phyloP scores from a whole-genome alignment of 2,113 vertebrate species.

The Chlamydotis undulata region DNA sequence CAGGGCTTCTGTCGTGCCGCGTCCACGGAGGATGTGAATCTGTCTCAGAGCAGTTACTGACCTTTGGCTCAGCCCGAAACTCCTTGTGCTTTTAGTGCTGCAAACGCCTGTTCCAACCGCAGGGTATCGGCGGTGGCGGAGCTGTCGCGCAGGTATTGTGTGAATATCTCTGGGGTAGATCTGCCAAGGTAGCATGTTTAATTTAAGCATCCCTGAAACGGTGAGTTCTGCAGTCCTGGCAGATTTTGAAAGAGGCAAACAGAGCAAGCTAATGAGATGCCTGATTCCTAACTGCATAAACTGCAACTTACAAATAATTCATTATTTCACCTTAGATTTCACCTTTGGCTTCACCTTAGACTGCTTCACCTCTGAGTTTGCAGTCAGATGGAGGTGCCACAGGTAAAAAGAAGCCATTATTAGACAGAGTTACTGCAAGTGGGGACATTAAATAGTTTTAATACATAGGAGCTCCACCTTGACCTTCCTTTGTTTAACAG shows the following conservation, averaged over 20 bases:
- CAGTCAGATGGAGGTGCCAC: not conserved
- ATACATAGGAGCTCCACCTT: not conserved
- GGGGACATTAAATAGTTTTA: not conserved
- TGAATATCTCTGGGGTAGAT: not conserved
- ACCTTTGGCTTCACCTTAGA: not conserved
- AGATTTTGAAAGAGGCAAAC: not conserved
- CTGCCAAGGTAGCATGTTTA: not conserved
- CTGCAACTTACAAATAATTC: not conserved
- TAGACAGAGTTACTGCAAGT: not conserved
- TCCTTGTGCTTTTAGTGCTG: not conserved
- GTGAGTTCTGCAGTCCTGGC: not conserved
- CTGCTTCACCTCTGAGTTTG: not conserved
- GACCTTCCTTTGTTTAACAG: not conserved
- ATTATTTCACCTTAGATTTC: not conserved
- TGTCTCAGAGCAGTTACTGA: not conserved
- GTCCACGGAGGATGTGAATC: not conserved
- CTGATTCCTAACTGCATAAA: not conserved
- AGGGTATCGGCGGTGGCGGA: not conserved
- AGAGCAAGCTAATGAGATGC: not conserved
- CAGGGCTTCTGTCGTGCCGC: not conserved
- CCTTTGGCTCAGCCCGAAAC: not conserved
- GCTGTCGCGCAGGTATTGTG: not conserved
- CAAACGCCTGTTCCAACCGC: not conserved
- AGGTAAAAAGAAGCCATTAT: not conserved
- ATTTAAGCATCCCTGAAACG: not conserved